Percentiles rank a stretch among this genome's conserved stretches.
Evolutionary conservation across 2,113 vertebrate species (phyloP).

Genomic region (Penelope pileata): DNA sequence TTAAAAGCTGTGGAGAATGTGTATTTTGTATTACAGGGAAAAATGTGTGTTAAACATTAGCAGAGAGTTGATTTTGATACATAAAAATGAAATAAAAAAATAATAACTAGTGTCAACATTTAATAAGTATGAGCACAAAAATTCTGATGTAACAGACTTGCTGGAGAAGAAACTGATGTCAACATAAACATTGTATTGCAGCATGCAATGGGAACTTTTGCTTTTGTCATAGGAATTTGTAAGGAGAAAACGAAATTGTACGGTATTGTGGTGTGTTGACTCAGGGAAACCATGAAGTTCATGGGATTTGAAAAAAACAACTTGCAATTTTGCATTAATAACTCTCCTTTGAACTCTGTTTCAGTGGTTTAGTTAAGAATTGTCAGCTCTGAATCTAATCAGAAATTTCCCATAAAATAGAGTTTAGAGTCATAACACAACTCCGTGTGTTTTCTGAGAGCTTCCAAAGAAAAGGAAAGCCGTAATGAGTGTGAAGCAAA

Average conservation of each 20-base stretch:
- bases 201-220: neutral
- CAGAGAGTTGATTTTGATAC: neutral
- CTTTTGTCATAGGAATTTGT: neutral
- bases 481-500: neutral
- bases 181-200: neutral
- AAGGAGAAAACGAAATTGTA: neutral
- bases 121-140: neutral
- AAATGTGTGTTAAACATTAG: neutral
- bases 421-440: neutral
- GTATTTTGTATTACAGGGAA: neutral
- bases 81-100: neutral
- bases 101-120: neutral
- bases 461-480: neutral
- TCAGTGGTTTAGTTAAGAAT: neutral
- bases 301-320: neutral
- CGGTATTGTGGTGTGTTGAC: neutral
- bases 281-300: neutral
- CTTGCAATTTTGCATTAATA: neutral
- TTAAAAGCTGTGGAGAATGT: neutral
- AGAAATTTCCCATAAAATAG: neutral
- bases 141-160: neutral
- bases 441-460: neutral
- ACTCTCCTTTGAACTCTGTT: neutral
- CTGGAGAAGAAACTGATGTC: neutral
- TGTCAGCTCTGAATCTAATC: neutral